A percentile compares a stretch with the other conserved stretches of the same genome.
phyloP scores from a whole-genome alignment of 2,888 invertebrate species.

The Notodonta ziczac region DNA sequence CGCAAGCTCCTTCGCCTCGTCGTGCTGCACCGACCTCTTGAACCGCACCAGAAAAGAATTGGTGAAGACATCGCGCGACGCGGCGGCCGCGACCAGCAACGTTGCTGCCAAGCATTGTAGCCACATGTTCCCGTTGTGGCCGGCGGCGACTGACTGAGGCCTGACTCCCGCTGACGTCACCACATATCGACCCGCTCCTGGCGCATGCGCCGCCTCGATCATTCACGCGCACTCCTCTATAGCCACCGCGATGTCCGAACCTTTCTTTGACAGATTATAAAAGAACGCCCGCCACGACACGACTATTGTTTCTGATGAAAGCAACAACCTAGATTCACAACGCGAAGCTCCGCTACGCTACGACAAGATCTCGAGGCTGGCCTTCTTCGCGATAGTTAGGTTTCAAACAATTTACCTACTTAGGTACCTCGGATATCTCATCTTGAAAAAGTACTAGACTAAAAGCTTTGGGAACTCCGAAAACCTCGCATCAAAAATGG shows the following conservation, averaged over 20 bases:
- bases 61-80: conserved; percentile 92
- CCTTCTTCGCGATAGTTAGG: conserved; percentile 35
- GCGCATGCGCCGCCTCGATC: conserved; percentile 68
- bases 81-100: conserved; percentile 69
- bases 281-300: conserved; percentile 53
- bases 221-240: conserved; percentile 46
- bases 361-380: conserved; percentile 29
- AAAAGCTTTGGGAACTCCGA: conserved; percentile 30
- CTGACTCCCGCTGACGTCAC: conserved; percentile 73
- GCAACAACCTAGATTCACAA: conserved; percentile 46
- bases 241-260: conserved; percentile 32
- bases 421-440: conserved; percentile 11
- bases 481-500: too few relatives aligned
- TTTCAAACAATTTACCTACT: conserved; percentile 15
- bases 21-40: conserved; percentile 89
- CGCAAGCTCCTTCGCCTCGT: conserved; percentile 93
- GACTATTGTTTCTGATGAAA: conserved; percentile 55
- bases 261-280: conserved; percentile 60
- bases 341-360: conserved; percentile 26
- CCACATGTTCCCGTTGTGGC: conserved; percentile 78
- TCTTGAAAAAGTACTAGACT: conserved; percentile 35
- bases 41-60: conserved; percentile 97
- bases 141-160: conserved; percentile 77
- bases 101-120: conserved; percentile 74
- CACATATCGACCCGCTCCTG: conserved; percentile 67